Evolutionary conservation across 1,140 invertebrate species (phyloP).

Genomic region (Cyclina sinensis): DNA sequence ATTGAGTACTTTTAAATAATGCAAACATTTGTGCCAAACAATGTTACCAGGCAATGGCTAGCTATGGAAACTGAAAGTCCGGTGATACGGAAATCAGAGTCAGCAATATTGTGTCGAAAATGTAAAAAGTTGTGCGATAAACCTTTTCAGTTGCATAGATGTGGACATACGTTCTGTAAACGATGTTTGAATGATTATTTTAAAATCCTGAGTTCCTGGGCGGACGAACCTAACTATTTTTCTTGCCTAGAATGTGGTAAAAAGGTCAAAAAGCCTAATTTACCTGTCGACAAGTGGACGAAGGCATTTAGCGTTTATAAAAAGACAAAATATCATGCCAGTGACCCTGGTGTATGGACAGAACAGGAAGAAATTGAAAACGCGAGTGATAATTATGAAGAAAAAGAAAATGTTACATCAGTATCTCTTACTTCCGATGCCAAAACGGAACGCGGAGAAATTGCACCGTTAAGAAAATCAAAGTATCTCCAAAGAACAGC

Average conservation of each 20-base stretch:
- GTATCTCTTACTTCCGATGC: too few relatives aligned
- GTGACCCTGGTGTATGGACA: not conserved
- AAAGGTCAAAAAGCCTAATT: not conserved
- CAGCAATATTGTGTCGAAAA: not conserved
- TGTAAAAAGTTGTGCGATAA: slow-evolving; percentile 35
- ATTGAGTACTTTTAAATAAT: not conserved
- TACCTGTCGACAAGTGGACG: slow-evolving; percentile 27
- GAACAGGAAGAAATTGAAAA: not conserved
- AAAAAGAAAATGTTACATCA: not conserved
- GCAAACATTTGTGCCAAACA: not conserved
- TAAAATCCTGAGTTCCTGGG: not conserved
- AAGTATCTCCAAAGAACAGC: not conserved
- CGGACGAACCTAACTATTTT: slow-evolving; percentile 1
- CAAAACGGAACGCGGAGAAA: too few relatives aligned
- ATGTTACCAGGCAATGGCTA: not conserved
- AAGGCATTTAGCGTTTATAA: slow-evolving; percentile 21
- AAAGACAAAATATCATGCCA: not conserved
- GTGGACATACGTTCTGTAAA: slow-evolving; percentile 50
- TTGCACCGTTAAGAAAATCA: too few relatives aligned
- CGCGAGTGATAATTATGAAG: not conserved
- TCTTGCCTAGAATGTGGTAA: not conserved
- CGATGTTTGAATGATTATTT: slow-evolving; percentile 30
- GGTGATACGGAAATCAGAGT: not conserved
- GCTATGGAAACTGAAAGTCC: too few relatives aligned
- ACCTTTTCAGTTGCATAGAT: slow-evolving; percentile 18